Evolutionary conservation across 2,888 invertebrate species (phyloP), one percentile per base, ranked within the genome.

Genomic region (Drosophila kanekoi): DNA sequence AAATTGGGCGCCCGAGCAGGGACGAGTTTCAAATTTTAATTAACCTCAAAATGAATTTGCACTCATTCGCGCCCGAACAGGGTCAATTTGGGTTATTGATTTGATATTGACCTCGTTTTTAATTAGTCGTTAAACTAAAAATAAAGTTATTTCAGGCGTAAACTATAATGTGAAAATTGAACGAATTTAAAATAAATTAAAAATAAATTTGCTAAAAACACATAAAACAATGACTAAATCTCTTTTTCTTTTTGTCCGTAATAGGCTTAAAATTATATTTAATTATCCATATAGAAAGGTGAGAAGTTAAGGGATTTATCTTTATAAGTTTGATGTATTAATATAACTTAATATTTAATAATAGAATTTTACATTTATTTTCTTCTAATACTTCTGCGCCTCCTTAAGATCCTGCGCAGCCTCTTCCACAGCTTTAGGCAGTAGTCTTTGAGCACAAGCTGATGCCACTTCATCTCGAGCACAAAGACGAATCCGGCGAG

Each of bases 401-500:
- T 41, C 8, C 4, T 5, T 16, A 47, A 11, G 44, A 57, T 2
- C n/a, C 8, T 3, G 2, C 40, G 13, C 9, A 73, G 23, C 1
- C 32, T 38, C 0, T 32, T 14, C 28, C 48, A 49, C n/a, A 43
- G 11, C 9, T 33, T 35, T 0, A 8, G 44, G 16, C 43, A n/a
- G 32, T n/a, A 16, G 0, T 16, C 4, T 3, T 23, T 4, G n/a
- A 28, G 18, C 9, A 41, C 41, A 10, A 59, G 45, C 20, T 80
- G 45, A 43, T 73, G 52, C 76, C 78, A 86, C 28, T 87, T 88
- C 67, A 89, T 59, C 52, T 90, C 90, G 0, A 76, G 28, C 3
- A 69, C 68, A 52, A 90, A 91, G 0, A 61, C 49, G 0, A 89
- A 1, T 1, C 86, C 83, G 0, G 87, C 66, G 0, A 82, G 8